A percentile compares a stretch with the other conserved stretches of the same genome.
Evolutionary conservation across 2,797 vertebrate genomes (phyloP).

Genomic region (Phaenicophaeus curvirostris): DNA sequence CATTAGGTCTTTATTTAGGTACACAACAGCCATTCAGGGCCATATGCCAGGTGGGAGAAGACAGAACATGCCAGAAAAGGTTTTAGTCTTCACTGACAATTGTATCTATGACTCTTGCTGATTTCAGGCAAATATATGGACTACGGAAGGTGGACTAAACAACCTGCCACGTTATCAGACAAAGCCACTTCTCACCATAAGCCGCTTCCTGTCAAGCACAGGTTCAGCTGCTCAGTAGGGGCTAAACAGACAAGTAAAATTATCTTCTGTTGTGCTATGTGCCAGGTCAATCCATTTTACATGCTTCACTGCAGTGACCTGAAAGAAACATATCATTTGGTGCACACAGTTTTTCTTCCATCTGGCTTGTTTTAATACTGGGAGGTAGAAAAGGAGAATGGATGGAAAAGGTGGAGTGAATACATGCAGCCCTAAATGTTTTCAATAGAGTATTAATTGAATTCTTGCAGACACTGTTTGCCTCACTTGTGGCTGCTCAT

Average conservation of each 20-base stretch:
- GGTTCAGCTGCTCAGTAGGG: neutral
- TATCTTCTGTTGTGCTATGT: neutral
- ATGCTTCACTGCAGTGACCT: neutral
- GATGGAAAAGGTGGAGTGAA: neutral
- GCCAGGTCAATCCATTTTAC: neutral
- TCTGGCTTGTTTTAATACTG: neutral
- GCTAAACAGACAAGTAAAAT: neutral
- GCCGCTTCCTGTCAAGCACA: neutral
- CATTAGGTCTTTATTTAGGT: neutral
- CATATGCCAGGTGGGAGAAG: neutral
- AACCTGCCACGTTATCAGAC: neutral
- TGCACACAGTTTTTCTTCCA: neutral
- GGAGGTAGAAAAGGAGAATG: neutral
- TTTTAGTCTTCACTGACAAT: neutral
- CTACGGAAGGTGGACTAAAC: neutral
- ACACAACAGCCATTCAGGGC: neutral
- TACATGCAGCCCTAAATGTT: neutral
- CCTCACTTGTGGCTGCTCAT: constrained; percentile 10
- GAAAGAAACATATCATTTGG: neutral
- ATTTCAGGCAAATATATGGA: neutral
- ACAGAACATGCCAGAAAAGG: neutral
- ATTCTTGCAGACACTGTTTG: constrained; percentile 4
- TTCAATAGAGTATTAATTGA: constrained; percentile 19
- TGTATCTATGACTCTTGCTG: neutral
- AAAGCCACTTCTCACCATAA: neutral